Conservation (phyloP, 2,888 invertebrate species). For the Drosophila suboccidentalis region DNA sequence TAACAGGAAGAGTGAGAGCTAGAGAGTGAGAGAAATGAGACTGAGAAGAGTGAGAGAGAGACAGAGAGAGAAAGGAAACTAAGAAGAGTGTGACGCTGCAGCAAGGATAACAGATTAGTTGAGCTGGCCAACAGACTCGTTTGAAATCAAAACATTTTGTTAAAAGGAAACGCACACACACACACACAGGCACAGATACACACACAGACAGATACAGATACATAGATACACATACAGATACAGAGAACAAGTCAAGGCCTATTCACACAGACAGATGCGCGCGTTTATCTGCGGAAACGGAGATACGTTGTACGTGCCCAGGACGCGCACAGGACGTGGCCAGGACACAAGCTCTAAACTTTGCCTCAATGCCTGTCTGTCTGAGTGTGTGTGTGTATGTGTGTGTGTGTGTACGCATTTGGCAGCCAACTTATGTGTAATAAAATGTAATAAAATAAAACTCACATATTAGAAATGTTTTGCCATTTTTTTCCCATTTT, state of each 20-base stretch:
- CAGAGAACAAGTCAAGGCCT: constrained; percentile 47
- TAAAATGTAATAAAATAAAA: constrained; percentile 81
- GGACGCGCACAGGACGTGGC: constrained; percentile 64
- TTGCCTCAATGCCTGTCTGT: constrained; percentile 25
- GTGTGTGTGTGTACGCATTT: constrained; percentile 60
- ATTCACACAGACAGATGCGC: constrained; percentile 75
- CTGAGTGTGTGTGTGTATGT: constrained; percentile 8
- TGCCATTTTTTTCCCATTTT: constrained; percentile 39
- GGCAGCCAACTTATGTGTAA: constrained; percentile 76
- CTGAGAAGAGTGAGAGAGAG: too few species aligned
- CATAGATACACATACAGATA: constrained; percentile 2
- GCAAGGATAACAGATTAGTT: constrained; percentile 78
- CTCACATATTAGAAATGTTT: constrained; percentile 77
- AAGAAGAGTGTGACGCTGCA: constrained; percentile 23
- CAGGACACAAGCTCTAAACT: constrained; percentile 66
- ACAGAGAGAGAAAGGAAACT: not conserved
- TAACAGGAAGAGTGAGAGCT: too few species aligned
- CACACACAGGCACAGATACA: constrained; percentile 21
- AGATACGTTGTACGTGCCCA: constrained; percentile 75
- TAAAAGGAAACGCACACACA: constrained; percentile 69
- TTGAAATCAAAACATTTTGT: constrained; percentile 78
- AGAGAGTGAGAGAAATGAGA: too few species aligned
- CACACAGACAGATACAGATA: not conserved
- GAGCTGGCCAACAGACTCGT: constrained; percentile 63
- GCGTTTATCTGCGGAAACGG: constrained; percentile 80